Conservation (phyloP, 1,140 invertebrate genomes). For the Prorops nasuta region DNA sequence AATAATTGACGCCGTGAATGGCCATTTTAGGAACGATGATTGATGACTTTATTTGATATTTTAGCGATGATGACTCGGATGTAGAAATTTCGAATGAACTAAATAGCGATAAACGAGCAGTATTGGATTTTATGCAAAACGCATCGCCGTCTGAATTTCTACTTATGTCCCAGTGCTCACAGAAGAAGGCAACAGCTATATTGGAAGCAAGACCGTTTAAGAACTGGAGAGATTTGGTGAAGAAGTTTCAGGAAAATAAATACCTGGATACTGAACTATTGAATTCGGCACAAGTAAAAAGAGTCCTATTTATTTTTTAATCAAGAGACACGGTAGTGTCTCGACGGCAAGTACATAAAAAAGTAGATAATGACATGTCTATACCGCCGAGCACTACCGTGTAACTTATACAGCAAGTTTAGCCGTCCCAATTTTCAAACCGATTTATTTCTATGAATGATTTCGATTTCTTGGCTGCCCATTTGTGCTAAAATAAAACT, state of each 20-base stretch:
- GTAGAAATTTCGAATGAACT: constrained; percentile 68
- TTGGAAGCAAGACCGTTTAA: constrained; percentile 68
- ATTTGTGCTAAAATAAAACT: too few species aligned
- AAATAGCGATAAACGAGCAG: constrained; percentile 67
- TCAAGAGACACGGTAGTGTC: too few species aligned
- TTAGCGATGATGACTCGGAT: constrained; percentile 72
- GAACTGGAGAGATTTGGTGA: constrained; percentile 71
- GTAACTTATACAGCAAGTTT: too few species aligned
- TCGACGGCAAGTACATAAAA: too few species aligned
- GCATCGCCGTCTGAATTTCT: constrained; percentile 66
- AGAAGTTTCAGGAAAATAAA: constrained; percentile 69
- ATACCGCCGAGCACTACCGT: too few species aligned
- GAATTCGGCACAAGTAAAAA: constrained; percentile 65
- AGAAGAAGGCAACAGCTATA: constrained; percentile 72
- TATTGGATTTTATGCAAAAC: constrained; percentile 74
- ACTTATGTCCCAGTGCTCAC: constrained; percentile 67
- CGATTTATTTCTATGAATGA: neutral
- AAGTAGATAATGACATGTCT: too few species aligned
- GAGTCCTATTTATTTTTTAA: constrained; percentile 2
- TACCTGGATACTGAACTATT: constrained; percentile 69
- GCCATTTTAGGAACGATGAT: neutral
- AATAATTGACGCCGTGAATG: neutral
- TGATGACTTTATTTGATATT: constrained; percentile 1
- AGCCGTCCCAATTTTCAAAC: too few species aligned
- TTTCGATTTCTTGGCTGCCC: too few species aligned